phyloP scores from a whole-genome alignment of 2,888 invertebrate species.

The Agrochola lota region DNA sequence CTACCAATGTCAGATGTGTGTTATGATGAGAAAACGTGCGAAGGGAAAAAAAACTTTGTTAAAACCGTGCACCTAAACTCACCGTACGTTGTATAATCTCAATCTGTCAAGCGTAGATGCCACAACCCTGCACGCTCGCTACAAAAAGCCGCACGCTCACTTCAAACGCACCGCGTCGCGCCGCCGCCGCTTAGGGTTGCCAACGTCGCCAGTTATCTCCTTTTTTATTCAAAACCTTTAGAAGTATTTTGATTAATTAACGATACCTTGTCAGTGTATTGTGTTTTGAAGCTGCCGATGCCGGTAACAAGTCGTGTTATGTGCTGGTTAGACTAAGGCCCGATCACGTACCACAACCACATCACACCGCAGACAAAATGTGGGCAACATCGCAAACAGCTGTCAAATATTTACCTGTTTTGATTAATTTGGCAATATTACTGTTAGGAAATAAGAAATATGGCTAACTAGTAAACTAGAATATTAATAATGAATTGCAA shows the following conservation, averaged over 20 bases:
- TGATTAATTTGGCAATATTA: too few species aligned
- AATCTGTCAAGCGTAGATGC: conserved; percentile 68
- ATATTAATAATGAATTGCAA: too few species aligned
- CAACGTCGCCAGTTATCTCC: conserved; percentile 44
- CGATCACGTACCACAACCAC: too few species aligned
- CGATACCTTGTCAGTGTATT: conserved; percentile 40
- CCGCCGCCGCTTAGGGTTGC: conserved; percentile 66
- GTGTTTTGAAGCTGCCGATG: conserved; percentile 33
- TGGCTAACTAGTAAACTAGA: too few species aligned
- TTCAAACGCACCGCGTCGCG: conserved; percentile 65
- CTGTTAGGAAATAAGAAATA: too few species aligned
- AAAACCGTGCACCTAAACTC: conserved; percentile 24
- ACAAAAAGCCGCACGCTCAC: conserved; percentile 71
- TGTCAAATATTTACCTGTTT: too few species aligned
- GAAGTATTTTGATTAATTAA: conserved; percentile 66
- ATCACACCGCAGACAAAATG: too few species aligned
- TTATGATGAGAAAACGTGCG: too few species aligned
- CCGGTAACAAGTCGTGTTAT: conserved; percentile 1
- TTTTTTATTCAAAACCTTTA: conserved; percentile 48
- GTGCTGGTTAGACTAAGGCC: not conserved
- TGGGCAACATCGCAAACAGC: too few species aligned
- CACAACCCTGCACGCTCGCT: conserved; percentile 59
- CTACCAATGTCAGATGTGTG: not conserved
- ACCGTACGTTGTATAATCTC: conserved; percentile 58
- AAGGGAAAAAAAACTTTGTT: too few species aligned